Evolutionary conservation across 2,797 vertebrate species (phyloP).

Genomic region (Podarcis siculus): DNA sequence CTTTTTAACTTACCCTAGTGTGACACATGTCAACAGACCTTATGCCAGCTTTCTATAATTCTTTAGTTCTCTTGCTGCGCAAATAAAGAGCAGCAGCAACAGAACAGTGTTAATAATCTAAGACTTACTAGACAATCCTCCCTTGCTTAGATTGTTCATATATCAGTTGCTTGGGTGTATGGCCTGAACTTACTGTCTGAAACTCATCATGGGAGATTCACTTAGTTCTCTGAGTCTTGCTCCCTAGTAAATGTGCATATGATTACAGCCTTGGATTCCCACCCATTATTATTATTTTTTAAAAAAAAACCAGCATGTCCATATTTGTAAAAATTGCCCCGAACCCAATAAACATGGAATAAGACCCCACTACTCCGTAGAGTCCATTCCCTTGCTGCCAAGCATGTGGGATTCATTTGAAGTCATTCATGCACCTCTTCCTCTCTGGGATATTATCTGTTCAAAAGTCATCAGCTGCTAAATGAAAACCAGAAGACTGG

Average conservation of each 20-base stretch:
- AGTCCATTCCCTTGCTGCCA: background rate
- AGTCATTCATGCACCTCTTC: background rate
- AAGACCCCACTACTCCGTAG: background rate
- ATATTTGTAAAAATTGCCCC: background rate
- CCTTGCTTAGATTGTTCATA: background rate
- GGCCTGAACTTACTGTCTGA: background rate
- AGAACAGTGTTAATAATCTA: background rate
- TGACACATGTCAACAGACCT: no score
- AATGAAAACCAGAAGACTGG: slow-evolving; percentile 7
- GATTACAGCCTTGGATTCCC: background rate
- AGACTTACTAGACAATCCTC: background rate
- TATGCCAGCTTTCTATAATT: no score
- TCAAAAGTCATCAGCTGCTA: slow-evolving; percentile 25
- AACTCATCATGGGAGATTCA: background rate
- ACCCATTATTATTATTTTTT: no score
- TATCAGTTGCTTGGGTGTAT: background rate
- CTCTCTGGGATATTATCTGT: slow-evolving; percentile 5
- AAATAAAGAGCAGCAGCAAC: background rate
- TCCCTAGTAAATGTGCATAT: background rate
- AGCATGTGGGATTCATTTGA: background rate
- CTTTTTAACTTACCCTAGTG: no score
- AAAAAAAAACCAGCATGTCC: no score
- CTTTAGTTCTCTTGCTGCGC: no score
- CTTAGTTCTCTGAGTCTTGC: background rate
- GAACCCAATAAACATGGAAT: background rate